These are phyloP conservation scores for Petroica traversi DNA, from an alignment of 2,113 vertebrate genomes.

Conservation along the genomic window DNA sequence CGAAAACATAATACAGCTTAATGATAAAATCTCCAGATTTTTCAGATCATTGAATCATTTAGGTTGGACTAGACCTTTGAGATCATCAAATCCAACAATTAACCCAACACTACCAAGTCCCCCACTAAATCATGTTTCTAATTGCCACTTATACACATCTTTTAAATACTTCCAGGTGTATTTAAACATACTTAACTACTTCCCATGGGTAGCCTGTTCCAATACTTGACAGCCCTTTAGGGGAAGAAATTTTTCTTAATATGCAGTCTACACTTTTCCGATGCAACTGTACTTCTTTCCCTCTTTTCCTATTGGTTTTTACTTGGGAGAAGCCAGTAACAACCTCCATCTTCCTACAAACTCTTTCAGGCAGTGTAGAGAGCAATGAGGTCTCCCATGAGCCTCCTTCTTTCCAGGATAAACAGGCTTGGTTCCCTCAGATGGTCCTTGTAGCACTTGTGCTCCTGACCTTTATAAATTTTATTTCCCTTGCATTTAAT, in stretches of 20 bases:
- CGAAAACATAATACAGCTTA: neutral
- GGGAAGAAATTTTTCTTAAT: neutral
- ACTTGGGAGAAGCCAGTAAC: neutral
- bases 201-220: neutral
- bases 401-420: neutral
- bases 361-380: neutral
- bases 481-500: neutral
- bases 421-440: neutral
- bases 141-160: rapidly evolving
- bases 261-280: neutral
- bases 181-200: neutral
- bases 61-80: neutral
- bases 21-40: neutral
- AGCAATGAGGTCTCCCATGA: neutral
- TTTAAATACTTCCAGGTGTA: neutral
- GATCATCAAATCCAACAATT: neutral
- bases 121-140: neutral
- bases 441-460: neutral
- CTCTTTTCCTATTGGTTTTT: neutral
- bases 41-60: neutral
- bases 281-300: neutral
- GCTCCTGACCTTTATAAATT: neutral
- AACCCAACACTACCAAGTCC: neutral
- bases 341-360: neutral
- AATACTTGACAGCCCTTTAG: neutral